A percentile compares a stretch with the other conserved stretches of the same genome.
Conservation (phyloP, 2,888 invertebrate species). For the Melanchra persicariae region DNA sequence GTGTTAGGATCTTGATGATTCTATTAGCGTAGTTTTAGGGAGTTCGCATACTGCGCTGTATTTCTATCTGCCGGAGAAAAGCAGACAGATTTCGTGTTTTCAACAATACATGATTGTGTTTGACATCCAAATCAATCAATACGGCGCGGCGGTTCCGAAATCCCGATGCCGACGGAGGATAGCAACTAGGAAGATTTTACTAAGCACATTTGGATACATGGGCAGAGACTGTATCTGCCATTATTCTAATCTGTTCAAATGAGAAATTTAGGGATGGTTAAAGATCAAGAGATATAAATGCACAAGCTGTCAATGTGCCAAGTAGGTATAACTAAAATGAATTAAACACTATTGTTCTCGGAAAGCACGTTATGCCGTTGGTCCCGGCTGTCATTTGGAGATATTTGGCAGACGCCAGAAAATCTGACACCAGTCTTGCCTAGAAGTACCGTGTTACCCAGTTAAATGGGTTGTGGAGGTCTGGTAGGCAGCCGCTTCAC, state of each 20-base stretch:
- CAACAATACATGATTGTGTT: not conserved
- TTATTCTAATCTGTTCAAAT: not conserved
- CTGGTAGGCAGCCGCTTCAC: too few relatives aligned
- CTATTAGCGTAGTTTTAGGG: slow-evolving; percentile 41
- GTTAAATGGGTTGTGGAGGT: too few relatives aligned
- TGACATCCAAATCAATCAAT: not conserved
- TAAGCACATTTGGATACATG: not conserved
- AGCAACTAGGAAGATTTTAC: not conserved
- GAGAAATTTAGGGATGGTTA: too few relatives aligned
- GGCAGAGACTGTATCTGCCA: not conserved
- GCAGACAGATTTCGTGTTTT: not conserved
- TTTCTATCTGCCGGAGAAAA: not conserved
- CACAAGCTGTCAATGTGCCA: not conserved
- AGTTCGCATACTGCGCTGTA: not conserved
- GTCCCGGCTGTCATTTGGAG: too few relatives aligned
- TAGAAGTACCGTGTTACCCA: too few relatives aligned
- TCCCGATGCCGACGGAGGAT: not conserved
- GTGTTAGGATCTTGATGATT: slow-evolving; percentile 51
- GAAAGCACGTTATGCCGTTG: too few relatives aligned
- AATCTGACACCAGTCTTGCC: too few relatives aligned
- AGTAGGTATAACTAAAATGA: too few relatives aligned
- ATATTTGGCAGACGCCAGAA: too few relatives aligned
- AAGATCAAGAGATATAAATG: not conserved
- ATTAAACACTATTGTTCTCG: too few relatives aligned
- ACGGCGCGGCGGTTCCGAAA: not conserved